phyloP scores from a whole-genome alignment of 2,797 vertebrate species.

The Arnoldichthys spilopterus region DNA sequence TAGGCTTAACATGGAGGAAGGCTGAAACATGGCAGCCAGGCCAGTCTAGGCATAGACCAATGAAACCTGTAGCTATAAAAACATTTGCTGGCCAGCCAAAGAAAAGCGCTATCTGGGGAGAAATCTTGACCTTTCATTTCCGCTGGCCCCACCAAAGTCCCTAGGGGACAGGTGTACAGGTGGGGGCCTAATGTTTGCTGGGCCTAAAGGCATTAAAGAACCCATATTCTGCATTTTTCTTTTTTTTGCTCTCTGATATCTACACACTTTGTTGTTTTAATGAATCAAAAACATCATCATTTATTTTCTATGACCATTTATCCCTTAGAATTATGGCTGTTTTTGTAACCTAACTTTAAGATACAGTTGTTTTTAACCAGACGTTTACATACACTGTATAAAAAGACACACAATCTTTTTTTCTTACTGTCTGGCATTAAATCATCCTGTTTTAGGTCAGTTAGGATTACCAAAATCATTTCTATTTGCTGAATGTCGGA shows the following conservation, averaged over 20 bases:
- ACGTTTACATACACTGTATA: no score
- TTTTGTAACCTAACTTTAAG: background rate
- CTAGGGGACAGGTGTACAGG: slow-evolving; percentile 8
- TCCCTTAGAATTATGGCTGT: background rate
- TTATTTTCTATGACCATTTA: background rate
- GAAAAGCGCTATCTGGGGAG: slow-evolving; percentile 42
- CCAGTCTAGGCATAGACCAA: slow-evolving; percentile 43
- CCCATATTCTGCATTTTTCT: background rate
- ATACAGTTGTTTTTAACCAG: background rate
- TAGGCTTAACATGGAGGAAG: slow-evolving; percentile 58
- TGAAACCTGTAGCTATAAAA: slow-evolving; percentile 61
- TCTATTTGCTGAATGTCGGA: no score
- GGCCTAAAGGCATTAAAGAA: slow-evolving; percentile 19
- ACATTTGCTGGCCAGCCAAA: slow-evolving; percentile 60
- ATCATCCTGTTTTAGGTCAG: no score
- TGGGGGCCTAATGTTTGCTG: background rate
- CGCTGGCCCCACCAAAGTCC: slow-evolving; percentile 47
- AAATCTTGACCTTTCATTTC: slow-evolving; percentile 69
- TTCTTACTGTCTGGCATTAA: no score
- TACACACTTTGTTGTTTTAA: background rate
- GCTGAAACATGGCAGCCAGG: slow-evolving; percentile 28
- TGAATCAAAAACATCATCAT: background rate
- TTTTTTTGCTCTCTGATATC: background rate
- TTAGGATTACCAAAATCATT: no score
- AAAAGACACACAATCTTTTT: no score